Evolutionary conservation across 2,888 invertebrate genomes (phyloP).

Genomic region (Polymixis flavicincta): DNA sequence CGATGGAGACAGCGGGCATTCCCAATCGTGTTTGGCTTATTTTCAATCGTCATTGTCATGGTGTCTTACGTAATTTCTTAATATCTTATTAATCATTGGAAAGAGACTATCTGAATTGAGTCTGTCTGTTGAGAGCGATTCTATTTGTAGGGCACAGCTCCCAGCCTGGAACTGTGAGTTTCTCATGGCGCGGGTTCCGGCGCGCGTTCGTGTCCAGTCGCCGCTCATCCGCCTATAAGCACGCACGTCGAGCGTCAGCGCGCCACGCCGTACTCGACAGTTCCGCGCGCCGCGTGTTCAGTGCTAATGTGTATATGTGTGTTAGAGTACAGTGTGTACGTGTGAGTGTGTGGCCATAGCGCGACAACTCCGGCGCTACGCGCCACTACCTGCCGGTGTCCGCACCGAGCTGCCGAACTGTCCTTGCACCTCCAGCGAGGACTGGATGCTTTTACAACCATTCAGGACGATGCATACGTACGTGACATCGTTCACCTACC

Average conservation of each 20-base stretch:
- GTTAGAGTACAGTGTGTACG: not conserved
- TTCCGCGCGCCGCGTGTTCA: conserved; percentile 5
- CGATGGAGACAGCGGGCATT: not conserved
- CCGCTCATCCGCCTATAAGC: conserved; percentile 50
- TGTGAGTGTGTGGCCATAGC: not conserved
- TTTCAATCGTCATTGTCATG: not conserved
- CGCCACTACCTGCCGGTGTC: not conserved
- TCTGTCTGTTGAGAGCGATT: not conserved
- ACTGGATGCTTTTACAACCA: conserved; percentile 16
- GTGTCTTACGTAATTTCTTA: not conserved
- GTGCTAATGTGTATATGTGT: conserved; percentile 28
- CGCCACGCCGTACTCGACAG: not conserved
- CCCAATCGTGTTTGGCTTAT: not conserved
- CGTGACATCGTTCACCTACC: not conserved
- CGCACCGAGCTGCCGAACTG: not conserved
- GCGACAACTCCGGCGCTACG: not conserved
- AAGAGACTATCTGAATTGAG: not conserved
- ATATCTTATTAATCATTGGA: too few relatives aligned
- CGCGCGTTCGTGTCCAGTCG: conserved; percentile 54
- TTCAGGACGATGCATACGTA: conserved; percentile 22
- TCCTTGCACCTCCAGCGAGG: not conserved
- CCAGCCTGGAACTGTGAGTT: conserved; percentile 24
- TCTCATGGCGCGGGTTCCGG: conserved; percentile 13
- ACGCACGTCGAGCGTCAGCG: not conserved
- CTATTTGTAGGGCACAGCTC: conserved; percentile 35